Conservation (phyloP, 2,797 vertebrate species). For the Myotis vivesi region DNA sequence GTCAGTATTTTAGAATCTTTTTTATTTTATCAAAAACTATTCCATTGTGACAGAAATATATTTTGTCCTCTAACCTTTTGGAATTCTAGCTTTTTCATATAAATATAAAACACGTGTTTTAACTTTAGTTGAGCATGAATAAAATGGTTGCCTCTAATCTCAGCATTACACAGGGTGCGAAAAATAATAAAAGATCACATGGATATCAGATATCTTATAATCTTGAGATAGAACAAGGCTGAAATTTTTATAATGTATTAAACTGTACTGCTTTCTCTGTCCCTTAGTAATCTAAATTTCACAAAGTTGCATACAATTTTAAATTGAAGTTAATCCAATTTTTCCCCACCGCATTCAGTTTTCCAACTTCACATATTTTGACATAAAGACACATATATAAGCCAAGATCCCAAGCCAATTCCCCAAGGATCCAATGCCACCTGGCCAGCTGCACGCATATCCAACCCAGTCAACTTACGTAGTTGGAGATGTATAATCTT, state of each 20-base stretch:
- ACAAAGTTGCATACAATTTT: not conserved
- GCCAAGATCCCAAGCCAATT: not conserved
- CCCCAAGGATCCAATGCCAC: not conserved
- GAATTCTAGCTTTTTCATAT: not conserved
- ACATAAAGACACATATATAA: not conserved
- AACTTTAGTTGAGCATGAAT: not conserved
- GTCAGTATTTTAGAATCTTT: not conserved
- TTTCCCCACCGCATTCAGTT: not conserved
- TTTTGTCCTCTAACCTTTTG: not conserved
- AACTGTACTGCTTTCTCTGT: not conserved
- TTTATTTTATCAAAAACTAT: slow-evolving; percentile 12
- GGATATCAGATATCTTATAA: not conserved
- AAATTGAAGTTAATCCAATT: not conserved
- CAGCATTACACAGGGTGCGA: not conserved
- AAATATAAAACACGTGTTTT: not conserved
- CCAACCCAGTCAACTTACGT: not conserved
- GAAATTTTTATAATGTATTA: not conserved
- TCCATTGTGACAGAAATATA: not conserved
- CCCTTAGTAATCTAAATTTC: not conserved
- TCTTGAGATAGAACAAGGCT: not conserved
- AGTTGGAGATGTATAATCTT: not conserved
- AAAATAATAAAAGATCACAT: not conserved
- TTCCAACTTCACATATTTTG: not conserved
- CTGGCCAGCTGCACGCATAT: not conserved
- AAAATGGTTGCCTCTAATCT: not conserved